phyloP scores from a whole-genome alignment of 2,888 invertebrate genomes.

The Eudemis profundana region DNA sequence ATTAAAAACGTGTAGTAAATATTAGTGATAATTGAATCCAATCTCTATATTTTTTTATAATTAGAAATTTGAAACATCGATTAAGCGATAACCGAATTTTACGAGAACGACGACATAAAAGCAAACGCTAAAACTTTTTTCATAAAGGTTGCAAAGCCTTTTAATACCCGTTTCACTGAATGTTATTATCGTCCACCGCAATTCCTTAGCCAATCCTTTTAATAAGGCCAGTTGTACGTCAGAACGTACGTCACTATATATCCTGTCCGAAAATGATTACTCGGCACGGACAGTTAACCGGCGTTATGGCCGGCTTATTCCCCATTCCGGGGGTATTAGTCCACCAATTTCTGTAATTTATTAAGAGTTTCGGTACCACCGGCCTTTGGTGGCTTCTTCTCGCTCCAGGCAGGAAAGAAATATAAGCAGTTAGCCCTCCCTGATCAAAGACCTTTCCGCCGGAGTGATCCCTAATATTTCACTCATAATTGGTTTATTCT shows the following conservation, averaged over 20 bases:
- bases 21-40: too few relatives aligned
- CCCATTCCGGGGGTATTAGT: constrained; percentile 82
- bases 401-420: constrained; percentile 71
- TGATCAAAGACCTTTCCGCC: constrained; percentile 80
- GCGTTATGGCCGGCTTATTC: constrained; percentile 79
- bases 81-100: background rate
- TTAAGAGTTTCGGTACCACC: constrained; percentile 77
- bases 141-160: background rate
- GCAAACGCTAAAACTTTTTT: background rate
- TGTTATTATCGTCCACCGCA: constrained; percentile 50
- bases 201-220: constrained; percentile 59
- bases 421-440: constrained; percentile 69
- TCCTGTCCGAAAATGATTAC: constrained; percentile 83
- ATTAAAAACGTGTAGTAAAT: too few relatives aligned
- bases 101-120: background rate
- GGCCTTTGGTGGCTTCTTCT: constrained; percentile 75
- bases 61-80: background rate
- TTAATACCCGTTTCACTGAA: constrained; percentile 23
- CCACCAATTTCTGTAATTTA: constrained; percentile 83
- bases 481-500: constrained; percentile 86
- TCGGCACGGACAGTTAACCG: constrained; percentile 77
- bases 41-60: too few relatives aligned
- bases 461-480: constrained; percentile 85
- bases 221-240: constrained; percentile 65
- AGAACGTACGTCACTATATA: constrained; percentile 80